These are phyloP conservation scores for Eucidaris tribuloides DNA, from an alignment of 35 echinoderm and acorn worm genomes.

Conservation along the genomic window DNA sequence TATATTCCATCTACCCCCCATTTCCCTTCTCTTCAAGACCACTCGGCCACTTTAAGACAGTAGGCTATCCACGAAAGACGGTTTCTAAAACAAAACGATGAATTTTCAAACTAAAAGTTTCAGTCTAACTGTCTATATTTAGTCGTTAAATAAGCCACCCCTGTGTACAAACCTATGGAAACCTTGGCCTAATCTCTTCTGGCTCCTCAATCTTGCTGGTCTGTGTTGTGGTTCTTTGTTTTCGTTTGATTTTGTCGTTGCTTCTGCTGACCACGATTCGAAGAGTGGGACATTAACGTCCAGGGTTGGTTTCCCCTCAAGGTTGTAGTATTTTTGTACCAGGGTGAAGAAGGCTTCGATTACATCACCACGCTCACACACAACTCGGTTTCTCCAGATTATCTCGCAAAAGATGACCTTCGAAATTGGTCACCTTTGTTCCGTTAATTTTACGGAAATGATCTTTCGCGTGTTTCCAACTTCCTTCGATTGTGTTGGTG, in stretches of 20 bases:
- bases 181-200: no score
- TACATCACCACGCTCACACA: not conserved
- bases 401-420: slow-evolving; percentile 13
- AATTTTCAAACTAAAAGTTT: no score
- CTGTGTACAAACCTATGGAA: no score
- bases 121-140: no score
- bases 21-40: no score
- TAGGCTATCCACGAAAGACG: no score
- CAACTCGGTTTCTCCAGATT: slow-evolving; percentile 9
- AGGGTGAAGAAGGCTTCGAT: not conserved
- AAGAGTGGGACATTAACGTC: not conserved
- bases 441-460: not conserved
- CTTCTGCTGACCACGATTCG: slow-evolving; percentile 21
- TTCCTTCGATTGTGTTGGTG: slow-evolving; percentile 23
- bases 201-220: no score
- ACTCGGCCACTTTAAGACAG: no score
- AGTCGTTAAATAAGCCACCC: no score
- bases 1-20: no score
- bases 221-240: not conserved
- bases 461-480: not conserved
- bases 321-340: not conserved
- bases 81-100: no score
- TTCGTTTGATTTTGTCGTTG: not conserved
- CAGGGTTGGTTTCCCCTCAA: not conserved
- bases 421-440: not conserved